Evolutionary conservation across 2,113 vertebrate genomes (phyloP).

Genomic region (Tonatia bakeri): DNA sequence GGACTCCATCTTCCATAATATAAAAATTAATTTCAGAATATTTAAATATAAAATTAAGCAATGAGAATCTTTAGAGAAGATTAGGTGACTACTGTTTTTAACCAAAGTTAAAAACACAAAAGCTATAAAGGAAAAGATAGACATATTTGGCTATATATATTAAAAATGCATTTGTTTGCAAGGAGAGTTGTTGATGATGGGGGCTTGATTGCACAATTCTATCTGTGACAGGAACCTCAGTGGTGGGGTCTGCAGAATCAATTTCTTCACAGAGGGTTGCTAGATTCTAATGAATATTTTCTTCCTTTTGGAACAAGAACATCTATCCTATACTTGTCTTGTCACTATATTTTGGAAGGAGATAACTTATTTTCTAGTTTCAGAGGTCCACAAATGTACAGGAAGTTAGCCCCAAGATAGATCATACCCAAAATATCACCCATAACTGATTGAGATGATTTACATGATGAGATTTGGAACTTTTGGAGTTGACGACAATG

Average conservation of each 20-base stretch:
- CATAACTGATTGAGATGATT: background rate
- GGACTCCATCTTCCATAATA: background rate
- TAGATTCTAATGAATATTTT: background rate
- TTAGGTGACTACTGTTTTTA: background rate
- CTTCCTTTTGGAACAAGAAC: background rate
- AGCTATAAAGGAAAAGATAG: background rate
- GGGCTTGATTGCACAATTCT: background rate
- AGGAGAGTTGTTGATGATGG: background rate
- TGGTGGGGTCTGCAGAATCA: background rate
- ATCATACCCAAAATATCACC: background rate
- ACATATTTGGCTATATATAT: background rate
- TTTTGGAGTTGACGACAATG: background rate
- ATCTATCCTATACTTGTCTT: background rate
- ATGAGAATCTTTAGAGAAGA: background rate
- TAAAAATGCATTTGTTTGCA: background rate
- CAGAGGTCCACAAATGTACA: background rate
- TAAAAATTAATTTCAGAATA: conserved; percentile 32
- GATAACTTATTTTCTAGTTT: conserved; percentile 4
- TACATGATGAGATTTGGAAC: background rate
- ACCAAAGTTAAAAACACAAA: background rate
- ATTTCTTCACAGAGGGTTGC: background rate
- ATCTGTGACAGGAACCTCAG: too few species aligned
- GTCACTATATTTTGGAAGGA: background rate
- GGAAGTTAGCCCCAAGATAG: background rate
- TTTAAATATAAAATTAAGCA: background rate